Evolutionary conservation across 2,888 invertebrate genomes (phyloP), one percentile per base, ranked within the genome.

Genomic region (Drosophila parthenogenetica): DNA sequence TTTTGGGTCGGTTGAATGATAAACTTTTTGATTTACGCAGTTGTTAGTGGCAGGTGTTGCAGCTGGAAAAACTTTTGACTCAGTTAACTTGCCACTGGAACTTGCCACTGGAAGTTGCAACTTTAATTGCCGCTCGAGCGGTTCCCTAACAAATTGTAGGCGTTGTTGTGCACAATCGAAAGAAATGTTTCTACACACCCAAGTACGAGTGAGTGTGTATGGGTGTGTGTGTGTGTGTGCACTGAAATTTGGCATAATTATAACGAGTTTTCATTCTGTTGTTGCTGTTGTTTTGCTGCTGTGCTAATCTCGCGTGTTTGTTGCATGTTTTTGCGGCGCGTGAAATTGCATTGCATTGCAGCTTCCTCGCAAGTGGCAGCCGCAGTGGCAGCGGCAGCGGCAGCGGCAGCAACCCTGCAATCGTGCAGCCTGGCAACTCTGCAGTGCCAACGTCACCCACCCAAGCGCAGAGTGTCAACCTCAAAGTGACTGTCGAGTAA

Each of bases 401-500:
- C 43, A 19, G 25, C 17, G 7, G 25, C 25, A 25, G n/a, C 7
- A 45, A 45, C 7, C 13, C 17, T 16, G 16, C 17, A 42, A 22
- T n/a, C n/a, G 14, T 8, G 32, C 10, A 48, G 22, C 16, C n/a
- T 19, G 22, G 25, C 22, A 51, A 42, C 42, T 40, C 10, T 11
- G 16, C 43, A 35, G 35, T 55, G 11, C 46, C 54, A 42, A 14
- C 29, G 29, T 58, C 81, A 89, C 64, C 87, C 87, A 81, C 84
- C 78, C 85, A 73, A 69, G 74, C 83, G 77, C 69, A 68, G 76
- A 84, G 76, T 87, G 81, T 89, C 87, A 87, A 82, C 83, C 66
- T 37, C 16, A 60, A 60, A 70, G 64, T 58, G 32, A 60, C 43
- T 68, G 45, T 5, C 57, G 40, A 10, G 39, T 35, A 13, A 50